Conservation (phyloP, 2,113 vertebrate species). For the Brachionichthys hirsutus region DNA sequence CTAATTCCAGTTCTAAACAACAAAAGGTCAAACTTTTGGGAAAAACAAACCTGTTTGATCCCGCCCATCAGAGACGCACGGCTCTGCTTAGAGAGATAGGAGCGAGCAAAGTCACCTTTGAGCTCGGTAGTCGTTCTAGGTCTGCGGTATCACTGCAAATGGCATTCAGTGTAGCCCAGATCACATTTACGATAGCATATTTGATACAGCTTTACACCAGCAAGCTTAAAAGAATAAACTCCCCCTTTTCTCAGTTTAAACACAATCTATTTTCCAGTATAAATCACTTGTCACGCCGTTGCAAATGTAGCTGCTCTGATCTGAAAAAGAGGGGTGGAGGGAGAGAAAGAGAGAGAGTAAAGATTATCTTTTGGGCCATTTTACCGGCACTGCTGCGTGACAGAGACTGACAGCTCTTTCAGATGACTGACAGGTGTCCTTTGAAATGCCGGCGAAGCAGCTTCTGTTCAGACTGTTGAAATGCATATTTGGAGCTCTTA, state of each 20-base stretch:
- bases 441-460: constrained; percentile 95
- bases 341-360: constrained; percentile 84
- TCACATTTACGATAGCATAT: constrained; percentile 86
- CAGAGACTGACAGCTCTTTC: constrained; percentile 97
- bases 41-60: constrained; percentile 52
- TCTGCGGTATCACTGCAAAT: constrained; percentile 81
- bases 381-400: constrained; percentile 85
- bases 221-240: constrained; percentile 86
- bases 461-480: constrained; percentile 99
- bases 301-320: constrained; percentile 91
- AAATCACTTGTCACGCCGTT: constrained; percentile 97
- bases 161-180: constrained; percentile 83
- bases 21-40: constrained; percentile 55
- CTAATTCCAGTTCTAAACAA: constrained; percentile 32
- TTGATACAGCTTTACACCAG: constrained; percentile 90
- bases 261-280: constrained; percentile 87
- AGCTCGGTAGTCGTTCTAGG: constrained; percentile 83
- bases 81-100: constrained; percentile 72
- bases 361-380: constrained; percentile 98
- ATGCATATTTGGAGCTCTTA: constrained; percentile 99
- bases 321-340: constrained; percentile 79
- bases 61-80: constrained; percentile 40
- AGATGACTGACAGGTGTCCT: constrained; percentile 99
- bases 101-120: constrained; percentile 88
- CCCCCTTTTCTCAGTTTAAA: constrained; percentile 81